Evolutionary conservation across 2,113 vertebrate genomes (phyloP), one percentile per base, ranked within the genome.

Genomic region (Ramphastos sulfuratus): DNA sequence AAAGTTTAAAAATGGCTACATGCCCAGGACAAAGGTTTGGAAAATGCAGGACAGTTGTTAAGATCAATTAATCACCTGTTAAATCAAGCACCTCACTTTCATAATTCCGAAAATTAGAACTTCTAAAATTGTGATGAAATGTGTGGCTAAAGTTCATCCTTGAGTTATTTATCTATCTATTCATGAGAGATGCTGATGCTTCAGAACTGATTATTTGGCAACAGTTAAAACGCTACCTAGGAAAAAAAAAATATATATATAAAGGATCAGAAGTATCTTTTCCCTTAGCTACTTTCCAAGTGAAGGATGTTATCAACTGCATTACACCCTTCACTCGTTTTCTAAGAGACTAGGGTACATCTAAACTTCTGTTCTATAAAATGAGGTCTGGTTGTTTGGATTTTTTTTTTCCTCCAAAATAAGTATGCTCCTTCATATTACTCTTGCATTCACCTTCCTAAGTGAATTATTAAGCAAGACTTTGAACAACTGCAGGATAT

Each of bases 141-240:
- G 13, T 17, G 20, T 44, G 58, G 71, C 58, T 82, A 1, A 74
- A 92, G 70, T 65, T 90, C 54, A 83, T 19, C 58, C 59, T 71
- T 66, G 74, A 92, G 79, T 94, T 94, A 92, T 89, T 90, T 82
- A 96, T 67, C 50, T 60, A 42, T 6, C 55, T 18, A 46, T 46
- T 16, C 16, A 46, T 50, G 74, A 94, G 50, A 91, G 16, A 85
- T 73, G 66, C 50, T 82, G 77, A 94, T 85, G 63, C 59, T 73
- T 92, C 86, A 86, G 58, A 79, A 93, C 15, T 71, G 82, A 79
- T 46, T 84, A 85, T 27, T 13, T 60, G 87, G 63, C 50, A 93
- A 33, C 56, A 90, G 20, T 55, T 63, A 65, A 79, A 93, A 92
- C 33, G 46, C 55, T 63, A 56, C 46, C 35, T 74, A 63, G 59